Evolutionary conservation across 2,888 invertebrate genomes (phyloP).

Genomic region (Dicyrtoma fusca): DNA sequence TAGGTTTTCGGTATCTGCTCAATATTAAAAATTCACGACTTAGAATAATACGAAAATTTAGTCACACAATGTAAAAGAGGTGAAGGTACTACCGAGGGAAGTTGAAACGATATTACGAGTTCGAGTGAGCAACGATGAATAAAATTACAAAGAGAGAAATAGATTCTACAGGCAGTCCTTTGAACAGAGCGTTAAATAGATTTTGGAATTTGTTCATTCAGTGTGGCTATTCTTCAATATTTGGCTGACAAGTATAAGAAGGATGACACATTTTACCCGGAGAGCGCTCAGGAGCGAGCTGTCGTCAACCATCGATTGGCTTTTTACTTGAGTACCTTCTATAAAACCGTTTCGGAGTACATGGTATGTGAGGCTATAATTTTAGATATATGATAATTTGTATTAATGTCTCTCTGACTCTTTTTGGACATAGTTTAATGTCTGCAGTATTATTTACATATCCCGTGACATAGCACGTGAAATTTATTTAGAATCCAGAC

Average conservation of each 20-base stretch:
- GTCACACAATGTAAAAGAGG: no score
- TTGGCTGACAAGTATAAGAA: constrained; percentile 75
- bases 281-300: constrained; percentile 70
- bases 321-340: constrained; percentile 77
- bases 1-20: constrained; percentile 54
- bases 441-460: no score
- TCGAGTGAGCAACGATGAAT: no score
- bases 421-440: not conserved
- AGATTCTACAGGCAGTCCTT: not conserved
- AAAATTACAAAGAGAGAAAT: not conserved
- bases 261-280: constrained; percentile 71
- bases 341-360: constrained; percentile 70
- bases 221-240: constrained; percentile 70
- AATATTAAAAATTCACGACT: no score
- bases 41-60: no score
- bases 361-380: no score
- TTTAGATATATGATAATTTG: no score
- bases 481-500: no score
- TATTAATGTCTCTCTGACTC: no score
- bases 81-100: no score
- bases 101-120: no score
- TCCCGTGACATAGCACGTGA: no score
- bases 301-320: constrained; percentile 77
- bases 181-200: not conserved
- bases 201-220: constrained; percentile 57